Evolutionary conservation across 2,113 vertebrate genomes (phyloP).

Genomic region (Proteles cristata): DNA sequence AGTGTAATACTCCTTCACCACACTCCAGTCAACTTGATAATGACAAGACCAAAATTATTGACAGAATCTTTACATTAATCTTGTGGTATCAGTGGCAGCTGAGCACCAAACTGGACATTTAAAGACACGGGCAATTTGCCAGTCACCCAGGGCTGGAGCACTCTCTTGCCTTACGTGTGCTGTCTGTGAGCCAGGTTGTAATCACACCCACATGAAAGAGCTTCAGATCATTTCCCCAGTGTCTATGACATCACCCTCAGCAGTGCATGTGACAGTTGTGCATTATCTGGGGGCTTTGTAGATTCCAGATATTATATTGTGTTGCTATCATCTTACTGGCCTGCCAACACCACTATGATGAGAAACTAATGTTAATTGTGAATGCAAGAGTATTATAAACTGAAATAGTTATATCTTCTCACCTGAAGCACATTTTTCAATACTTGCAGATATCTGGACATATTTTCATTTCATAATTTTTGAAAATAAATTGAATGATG

Average conservation of each 20-base stretch:
- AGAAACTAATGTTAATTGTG: background rate
- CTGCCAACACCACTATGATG: background rate
- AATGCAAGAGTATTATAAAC: background rate
- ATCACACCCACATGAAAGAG: background rate
- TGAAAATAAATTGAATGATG: background rate
- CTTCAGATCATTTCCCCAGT: background rate
- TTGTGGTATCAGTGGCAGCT: background rate
- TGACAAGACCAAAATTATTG: background rate
- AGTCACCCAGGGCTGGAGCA: background rate
- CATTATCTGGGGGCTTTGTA: background rate
- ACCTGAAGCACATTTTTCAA: background rate
- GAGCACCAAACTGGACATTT: background rate
- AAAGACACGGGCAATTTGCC: background rate
- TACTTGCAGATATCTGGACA: background rate
- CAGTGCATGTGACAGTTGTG: background rate
- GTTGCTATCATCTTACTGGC: too few species aligned
- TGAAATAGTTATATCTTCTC: slow-evolving; percentile 1
- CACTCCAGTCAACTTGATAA: background rate
- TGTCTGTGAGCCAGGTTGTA: background rate
- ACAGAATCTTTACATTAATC: background rate
- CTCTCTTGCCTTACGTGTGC: background rate
- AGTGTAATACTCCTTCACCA: background rate
- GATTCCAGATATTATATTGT: background rate
- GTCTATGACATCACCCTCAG: background rate
- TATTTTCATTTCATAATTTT: slow-evolving; percentile 29